These are phyloP conservation scores for Aethina tumida DNA, from an alignment of 1,140 invertebrate species.

Conservation along the genomic window DNA sequence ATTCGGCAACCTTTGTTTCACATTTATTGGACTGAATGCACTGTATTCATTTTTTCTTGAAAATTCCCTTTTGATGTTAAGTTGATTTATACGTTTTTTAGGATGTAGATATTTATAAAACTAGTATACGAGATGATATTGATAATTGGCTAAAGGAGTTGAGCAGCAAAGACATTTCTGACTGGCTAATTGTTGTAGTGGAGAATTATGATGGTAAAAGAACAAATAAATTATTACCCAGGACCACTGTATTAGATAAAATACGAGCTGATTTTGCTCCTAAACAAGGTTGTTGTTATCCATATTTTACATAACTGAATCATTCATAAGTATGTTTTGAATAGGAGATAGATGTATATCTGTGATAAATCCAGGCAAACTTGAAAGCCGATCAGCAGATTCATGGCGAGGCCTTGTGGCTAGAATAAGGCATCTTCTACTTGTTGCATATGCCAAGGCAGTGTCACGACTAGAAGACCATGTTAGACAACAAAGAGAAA, in stretches of 20 bases:
- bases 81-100: slow-evolving; percentile 37
- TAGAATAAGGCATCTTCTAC: slow-evolving; percentile 71
- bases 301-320: no score
- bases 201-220: slow-evolving; percentile 86
- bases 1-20: slow-evolving; percentile 84
- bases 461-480: slow-evolving; percentile 82
- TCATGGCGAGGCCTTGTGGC: slow-evolving; percentile 79
- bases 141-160: slow-evolving; percentile 77
- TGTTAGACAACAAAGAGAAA: slow-evolving; percentile 82
- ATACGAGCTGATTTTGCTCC: slow-evolving; percentile 87
- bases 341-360: slow-evolving; percentile 70
- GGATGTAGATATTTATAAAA: slow-evolving; percentile 89
- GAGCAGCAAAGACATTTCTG: slow-evolving; percentile 61
- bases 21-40: slow-evolving; percentile 91
- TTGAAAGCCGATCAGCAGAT: slow-evolving; percentile 78
- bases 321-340: slow-evolving; percentile 3
- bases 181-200: slow-evolving; percentile 91
- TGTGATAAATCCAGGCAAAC: slow-evolving; percentile 81
- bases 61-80: background rate
- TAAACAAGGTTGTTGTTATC: slow-evolving; percentile 77
- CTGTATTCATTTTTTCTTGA: slow-evolving; percentile 52
- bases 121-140: slow-evolving; percentile 75
- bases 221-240: slow-evolving; percentile 82
- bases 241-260: slow-evolving; percentile 90
- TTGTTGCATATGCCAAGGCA: slow-evolving; percentile 79